A percentile compares a stretch with the other conserved stretches of the same genome.
phyloP scores from a whole-genome alignment of 2,113 vertebrate species.

The Crypturellus undulatus region DNA sequence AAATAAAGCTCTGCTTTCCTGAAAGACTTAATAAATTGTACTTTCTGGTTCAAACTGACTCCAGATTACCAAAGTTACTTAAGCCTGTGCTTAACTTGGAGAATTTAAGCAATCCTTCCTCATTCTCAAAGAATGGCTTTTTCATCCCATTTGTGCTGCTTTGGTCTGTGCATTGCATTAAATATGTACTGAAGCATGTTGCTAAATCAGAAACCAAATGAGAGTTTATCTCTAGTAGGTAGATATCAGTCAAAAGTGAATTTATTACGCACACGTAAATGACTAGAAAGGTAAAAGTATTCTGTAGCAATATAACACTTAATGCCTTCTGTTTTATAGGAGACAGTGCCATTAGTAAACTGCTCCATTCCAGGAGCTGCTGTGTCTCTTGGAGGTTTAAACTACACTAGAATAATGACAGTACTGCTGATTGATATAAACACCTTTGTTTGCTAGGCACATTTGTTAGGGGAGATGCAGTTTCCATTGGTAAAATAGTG shows the following conservation, averaged over 20 bases:
- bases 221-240: not conserved
- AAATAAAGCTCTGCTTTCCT: not conserved
- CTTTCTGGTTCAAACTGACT: not conserved
- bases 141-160: not conserved
- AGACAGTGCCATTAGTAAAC: not conserved
- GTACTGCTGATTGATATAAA: not conserved
- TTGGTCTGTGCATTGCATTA: not conserved
- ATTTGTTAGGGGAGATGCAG: not conserved
- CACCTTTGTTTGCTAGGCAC: rapidly evolving
- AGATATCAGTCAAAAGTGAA: not conserved
- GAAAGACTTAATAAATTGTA: not conserved
- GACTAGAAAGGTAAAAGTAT: not conserved
- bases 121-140: not conserved
- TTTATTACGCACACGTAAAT: not conserved
- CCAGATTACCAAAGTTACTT: not conserved
- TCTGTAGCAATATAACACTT: not conserved
- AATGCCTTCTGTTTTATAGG: not conserved
- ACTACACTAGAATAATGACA: not conserved
- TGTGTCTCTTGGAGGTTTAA: not conserved
- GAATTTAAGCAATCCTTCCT: not conserved
- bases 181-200: not conserved
- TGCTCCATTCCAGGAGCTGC: not conserved
- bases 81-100: not conserved
- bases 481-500: not conserved
- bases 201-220: not conserved